Evolutionary conservation across 2,888 invertebrate species (phyloP), one percentile per base, ranked within the genome.

Genomic region (Elysia crispata): DNA sequence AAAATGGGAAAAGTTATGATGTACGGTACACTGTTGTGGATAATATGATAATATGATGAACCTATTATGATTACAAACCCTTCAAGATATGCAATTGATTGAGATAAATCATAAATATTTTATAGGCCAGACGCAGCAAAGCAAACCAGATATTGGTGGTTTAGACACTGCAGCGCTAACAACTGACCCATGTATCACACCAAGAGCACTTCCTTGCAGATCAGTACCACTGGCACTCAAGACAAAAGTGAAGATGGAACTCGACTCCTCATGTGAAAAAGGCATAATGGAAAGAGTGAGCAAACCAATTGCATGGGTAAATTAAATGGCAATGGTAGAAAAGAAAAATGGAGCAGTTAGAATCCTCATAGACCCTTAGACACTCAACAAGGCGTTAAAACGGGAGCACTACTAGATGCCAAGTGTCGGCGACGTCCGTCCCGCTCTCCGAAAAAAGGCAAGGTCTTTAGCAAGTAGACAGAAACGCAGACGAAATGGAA

Each of bases 351-450:
- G 78, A 41, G 33, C 77, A n/a, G 23, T 83, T 15, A 64, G 82
- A 25, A 82, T 84, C 1, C 85, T 83, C 66, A 79, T 83, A 1
- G 83, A 86, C 69, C 84, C 73, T 0, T 62, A 49, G 20, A 82
- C 83, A 13, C 70, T 85, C 11, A 85, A 86, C 64, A 80, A 76
- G 28, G 83, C 79, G 0, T 75, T 85, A 0, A 70, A 76, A 8
- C 30, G 83, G 6, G 75, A 84, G 75, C 79, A 84, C 23, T 84
- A 80, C 66, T 79, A 77, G 30, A 41, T 84, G 25, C 84, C 84
- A 5, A 82, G 82, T 1, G 49, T 87, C 25, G 85, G 86, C 33
- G 86, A 87, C 74, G 79, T 86, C 1, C 54, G 85, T 25, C 86
- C 84, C 25, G 81, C 81, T 60, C 66, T 86, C 11, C 25, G 76